Percentiles rank a stretch among this genome's conserved stretches.
Conservation (phyloP, 2,113 vertebrate genomes). For the Zingel zingel region DNA sequence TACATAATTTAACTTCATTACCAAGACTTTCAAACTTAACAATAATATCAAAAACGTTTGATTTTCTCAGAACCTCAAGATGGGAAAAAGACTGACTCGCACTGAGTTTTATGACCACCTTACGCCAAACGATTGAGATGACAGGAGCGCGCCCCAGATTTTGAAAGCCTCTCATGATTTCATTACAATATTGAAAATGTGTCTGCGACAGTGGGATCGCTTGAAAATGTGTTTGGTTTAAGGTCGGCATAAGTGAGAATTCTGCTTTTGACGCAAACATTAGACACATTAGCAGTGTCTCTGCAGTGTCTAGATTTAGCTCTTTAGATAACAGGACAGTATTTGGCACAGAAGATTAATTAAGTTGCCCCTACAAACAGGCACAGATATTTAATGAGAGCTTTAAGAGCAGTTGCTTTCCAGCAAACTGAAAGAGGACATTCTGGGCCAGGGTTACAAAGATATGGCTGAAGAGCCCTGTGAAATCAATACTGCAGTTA, state of each 20-base stretch:
- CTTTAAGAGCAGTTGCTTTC: background rate
- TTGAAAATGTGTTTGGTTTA: too few species aligned
- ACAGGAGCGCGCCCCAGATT: too few species aligned
- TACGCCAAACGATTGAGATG: too few species aligned
- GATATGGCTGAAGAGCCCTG: slow-evolving; percentile 9
- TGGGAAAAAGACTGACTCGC: too few species aligned
- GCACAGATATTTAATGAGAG: slow-evolving; percentile 25
- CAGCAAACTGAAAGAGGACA: slow-evolving; percentile 10
- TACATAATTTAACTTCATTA: too few species aligned
- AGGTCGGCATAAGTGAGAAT: background rate
- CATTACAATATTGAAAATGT: too few species aligned
- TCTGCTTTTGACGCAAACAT: background rate
- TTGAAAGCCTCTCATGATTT: too few species aligned
- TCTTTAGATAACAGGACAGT: background rate
- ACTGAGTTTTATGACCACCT: too few species aligned
- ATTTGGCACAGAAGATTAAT: slow-evolving; percentile 11
- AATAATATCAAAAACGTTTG: too few species aligned
- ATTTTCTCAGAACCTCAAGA: too few species aligned
- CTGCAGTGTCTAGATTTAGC: background rate
- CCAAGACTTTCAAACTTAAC: too few species aligned
- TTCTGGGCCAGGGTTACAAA: slow-evolving; percentile 4
- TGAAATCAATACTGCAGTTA: slow-evolving; percentile 47
- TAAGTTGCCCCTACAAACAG: slow-evolving; percentile 1
- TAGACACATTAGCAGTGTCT: background rate
- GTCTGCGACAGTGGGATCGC: too few species aligned